A percentile compares a stretch with the other conserved stretches of the same genome.
phyloP scores from a whole-genome alignment of 2,888 invertebrate genomes.

The Brachyopa scutellaris region DNA sequence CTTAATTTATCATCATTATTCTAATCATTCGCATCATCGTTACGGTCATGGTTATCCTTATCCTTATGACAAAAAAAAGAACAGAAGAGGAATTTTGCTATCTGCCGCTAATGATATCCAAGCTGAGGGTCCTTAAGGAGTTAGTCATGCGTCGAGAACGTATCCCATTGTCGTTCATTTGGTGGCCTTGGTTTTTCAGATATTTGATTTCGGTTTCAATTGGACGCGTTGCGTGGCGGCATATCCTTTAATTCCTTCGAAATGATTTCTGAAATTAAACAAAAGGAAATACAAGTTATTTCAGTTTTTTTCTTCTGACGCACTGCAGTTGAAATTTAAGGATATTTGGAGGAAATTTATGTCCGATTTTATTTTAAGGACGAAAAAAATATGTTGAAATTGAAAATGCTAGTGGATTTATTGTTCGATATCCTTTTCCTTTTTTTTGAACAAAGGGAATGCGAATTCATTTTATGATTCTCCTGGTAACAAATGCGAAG shows the following conservation, averaged over 20 bases:
- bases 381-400: slow-evolving; percentile 32
- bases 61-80: background rate
- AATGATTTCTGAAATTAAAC: slow-evolving; percentile 29
- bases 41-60: slow-evolving; percentile 16
- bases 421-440: slow-evolving; percentile 6
- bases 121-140: slow-evolving; percentile 53
- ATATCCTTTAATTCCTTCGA: slow-evolving; percentile 16
- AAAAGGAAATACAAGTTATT: background rate
- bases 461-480: slow-evolving; percentile 14
- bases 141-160: slow-evolving; percentile 61
- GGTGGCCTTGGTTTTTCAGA: slow-evolving; percentile 58
- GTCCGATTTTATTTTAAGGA: background rate
- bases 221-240: slow-evolving; percentile 9
- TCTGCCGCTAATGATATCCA: slow-evolving; percentile 60
- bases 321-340: too few relatives aligned
- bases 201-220: slow-evolving; percentile 36
- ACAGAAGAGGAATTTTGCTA: slow-evolving; percentile 51
- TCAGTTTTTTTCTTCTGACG: slow-evolving; percentile 53
- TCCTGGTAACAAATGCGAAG: slow-evolving; percentile 16
- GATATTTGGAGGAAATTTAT: too few relatives aligned
- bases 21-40: slow-evolving; percentile 46
- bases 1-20: slow-evolving; percentile 65
- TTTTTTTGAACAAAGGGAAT: slow-evolving; percentile 35
- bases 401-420: too few relatives aligned
- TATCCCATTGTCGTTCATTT: slow-evolving; percentile 62